phyloP scores from a whole-genome alignment of 2,888 invertebrate genomes.

The Microdon myrmicae region DNA sequence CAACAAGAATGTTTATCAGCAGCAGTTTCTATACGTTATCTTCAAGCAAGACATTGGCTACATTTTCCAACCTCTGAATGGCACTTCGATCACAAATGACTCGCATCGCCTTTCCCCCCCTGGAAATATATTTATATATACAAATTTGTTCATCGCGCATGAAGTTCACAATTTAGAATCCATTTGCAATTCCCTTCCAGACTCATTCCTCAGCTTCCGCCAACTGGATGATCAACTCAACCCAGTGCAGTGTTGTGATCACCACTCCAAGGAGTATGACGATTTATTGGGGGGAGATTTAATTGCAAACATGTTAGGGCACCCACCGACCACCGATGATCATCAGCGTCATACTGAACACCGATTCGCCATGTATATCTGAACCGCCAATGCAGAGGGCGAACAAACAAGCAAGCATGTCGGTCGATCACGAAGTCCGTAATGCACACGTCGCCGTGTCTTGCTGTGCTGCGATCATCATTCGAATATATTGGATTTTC shows the following conservation, averaged over 20 bases:
- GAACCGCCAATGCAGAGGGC: conserved; percentile 24
- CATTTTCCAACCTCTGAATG: too few species aligned
- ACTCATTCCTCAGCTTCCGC: neutral
- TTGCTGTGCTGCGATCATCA: conserved; percentile 25
- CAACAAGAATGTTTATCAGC: too few species aligned
- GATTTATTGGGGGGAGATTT: conserved; percentile 46
- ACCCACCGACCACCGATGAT: conserved; percentile 37
- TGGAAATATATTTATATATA: too few species aligned
- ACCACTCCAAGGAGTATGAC: conserved; percentile 21
- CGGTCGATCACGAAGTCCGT: conserved; percentile 45
- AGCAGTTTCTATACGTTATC: too few species aligned
- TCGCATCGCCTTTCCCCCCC: too few species aligned
- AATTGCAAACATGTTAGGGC: conserved; percentile 47
- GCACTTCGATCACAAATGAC: too few species aligned
- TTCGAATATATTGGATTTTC: conserved; percentile 35
- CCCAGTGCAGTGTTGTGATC: neutral
- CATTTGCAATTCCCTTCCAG: conserved; percentile 25
- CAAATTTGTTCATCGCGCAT: conserved; percentile 48
- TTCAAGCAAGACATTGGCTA: too few species aligned
- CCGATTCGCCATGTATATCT: conserved; percentile 30
- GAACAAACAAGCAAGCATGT: conserved; percentile 46
- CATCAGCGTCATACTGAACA: conserved; percentile 24
- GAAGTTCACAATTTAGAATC: conserved; percentile 38
- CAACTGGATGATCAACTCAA: too few species aligned
- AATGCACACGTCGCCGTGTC: conserved; percentile 2